These are phyloP conservation scores for Notoglanidium macrostoma DNA, from an alignment of 2,797 vertebrate species.

Conservation along the genomic window DNA sequence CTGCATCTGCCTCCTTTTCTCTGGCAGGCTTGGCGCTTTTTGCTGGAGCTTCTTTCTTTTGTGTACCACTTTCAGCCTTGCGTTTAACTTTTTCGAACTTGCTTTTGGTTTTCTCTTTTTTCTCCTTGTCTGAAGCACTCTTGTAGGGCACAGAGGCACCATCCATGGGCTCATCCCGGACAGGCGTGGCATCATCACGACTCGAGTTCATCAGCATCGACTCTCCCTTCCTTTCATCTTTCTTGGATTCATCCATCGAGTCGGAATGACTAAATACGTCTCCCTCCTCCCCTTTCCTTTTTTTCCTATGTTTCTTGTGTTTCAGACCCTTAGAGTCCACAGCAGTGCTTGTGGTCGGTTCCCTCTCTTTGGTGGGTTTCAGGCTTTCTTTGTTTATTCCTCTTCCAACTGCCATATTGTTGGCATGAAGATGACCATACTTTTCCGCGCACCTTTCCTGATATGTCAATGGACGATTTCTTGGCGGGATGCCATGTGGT, in stretches of 20 bases:
- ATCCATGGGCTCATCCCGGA: conserved; percentile 97
- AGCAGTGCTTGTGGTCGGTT: conserved; percentile 65
- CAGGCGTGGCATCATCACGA: conserved; percentile 93
- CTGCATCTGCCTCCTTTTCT: conserved; percentile 70
- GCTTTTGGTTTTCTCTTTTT: conserved; percentile 78
- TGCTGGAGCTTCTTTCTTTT: conserved; percentile 68
- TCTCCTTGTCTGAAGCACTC: conserved; percentile 80
- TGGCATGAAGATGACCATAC: conserved; percentile 65
- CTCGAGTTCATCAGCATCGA: conserved; percentile 73
- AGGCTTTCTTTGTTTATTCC: conserved; percentile 68
- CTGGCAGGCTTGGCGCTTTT: conserved; percentile 63
- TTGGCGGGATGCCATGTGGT: conserved; percentile 68
- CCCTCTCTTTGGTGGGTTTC: conserved; percentile 79
- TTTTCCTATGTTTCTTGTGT: conserved; percentile 87
- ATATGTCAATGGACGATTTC: conserved; percentile 72
- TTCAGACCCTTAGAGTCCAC: conserved; percentile 80
- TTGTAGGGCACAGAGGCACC: conserved; percentile 78
- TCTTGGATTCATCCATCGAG: conserved; percentile 73
- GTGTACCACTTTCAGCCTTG: conserved; percentile 71
- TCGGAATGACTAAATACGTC: conserved; percentile 72
- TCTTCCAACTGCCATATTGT: conserved; percentile 22
- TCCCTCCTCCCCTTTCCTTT: conserved; percentile 81
- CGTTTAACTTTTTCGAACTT: conserved; percentile 80
- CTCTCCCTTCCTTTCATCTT: conserved; percentile 76
- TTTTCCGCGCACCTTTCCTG: conserved; percentile 75